phyloP scores from a whole-genome alignment of 2,888 invertebrate species.

The Xestia c-nigrum region DNA sequence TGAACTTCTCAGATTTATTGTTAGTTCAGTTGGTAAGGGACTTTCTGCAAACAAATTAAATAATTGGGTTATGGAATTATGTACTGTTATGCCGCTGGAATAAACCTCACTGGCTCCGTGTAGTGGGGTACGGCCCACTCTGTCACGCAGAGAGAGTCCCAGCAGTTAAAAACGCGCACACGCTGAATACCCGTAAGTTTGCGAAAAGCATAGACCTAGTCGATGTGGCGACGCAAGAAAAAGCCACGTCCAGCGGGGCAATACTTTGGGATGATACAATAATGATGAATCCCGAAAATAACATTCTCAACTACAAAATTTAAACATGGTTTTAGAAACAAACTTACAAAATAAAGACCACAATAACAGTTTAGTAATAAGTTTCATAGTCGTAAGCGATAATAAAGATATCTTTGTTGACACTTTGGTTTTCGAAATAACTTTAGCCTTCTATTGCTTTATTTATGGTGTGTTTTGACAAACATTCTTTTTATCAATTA shows the following conservation, averaged over 20 bases:
- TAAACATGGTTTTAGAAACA: conserved; percentile 8
- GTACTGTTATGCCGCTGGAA: background rate
- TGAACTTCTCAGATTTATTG: conserved; percentile 34
- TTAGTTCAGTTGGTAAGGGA: background rate
- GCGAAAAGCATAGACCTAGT: background rate
- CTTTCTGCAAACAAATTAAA: conserved; percentile 14
- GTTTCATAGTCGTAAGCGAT: conserved; percentile 20
- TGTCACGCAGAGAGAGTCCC: background rate
- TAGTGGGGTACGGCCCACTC: background rate
- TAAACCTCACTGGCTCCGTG: too few species aligned
- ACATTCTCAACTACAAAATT: background rate
- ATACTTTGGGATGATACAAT: background rate
- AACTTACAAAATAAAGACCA: conserved; percentile 3
- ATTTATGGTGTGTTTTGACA: conserved; percentile 40
- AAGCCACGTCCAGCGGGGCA: background rate
- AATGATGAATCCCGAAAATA: background rate
- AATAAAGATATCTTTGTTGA: conserved; percentile 36
- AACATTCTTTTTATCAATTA: conserved; percentile 40
- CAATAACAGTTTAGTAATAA: background rate
- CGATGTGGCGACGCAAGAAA: background rate
- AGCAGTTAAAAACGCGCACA: too few species aligned
- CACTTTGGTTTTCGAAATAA: conserved; percentile 33
- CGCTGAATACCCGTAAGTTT: background rate
- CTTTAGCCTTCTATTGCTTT: conserved; percentile 21
- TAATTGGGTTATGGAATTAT: background rate